Conservation (phyloP, 2,113 vertebrate genomes). For the Pipa parva region DNA sequence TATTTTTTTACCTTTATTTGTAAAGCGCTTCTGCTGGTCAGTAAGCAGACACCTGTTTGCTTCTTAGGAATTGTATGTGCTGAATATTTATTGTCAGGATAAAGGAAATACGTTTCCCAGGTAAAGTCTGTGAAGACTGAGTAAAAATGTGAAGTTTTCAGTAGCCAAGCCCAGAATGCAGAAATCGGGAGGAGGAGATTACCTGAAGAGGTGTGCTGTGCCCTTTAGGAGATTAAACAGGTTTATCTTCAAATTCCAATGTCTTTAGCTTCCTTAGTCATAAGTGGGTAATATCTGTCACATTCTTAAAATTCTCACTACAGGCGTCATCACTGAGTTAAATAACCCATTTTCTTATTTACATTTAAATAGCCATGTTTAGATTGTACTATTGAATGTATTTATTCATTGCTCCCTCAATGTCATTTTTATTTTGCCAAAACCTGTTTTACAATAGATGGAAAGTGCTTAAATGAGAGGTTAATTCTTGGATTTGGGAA, state of each 20-base stretch:
- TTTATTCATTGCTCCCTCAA: not conserved
- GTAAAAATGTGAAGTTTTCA: constrained; percentile 9
- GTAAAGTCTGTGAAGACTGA: not conserved
- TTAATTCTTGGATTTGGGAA: too few relatives aligned
- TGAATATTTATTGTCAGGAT: too few relatives aligned
- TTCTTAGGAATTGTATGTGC: too few relatives aligned
- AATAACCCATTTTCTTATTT: constrained; percentile 16
- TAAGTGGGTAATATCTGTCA: constrained; percentile 23
- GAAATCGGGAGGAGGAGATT: constrained; percentile 15
- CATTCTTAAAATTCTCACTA: constrained; percentile 31
- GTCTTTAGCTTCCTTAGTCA: constrained; percentile 10
- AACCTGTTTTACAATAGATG: constrained; percentile 24
- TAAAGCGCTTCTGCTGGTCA: too few relatives aligned
- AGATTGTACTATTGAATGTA: not conserved
- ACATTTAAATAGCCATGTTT: not conserved
- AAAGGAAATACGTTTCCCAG: too few relatives aligned
- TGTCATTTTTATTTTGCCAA: constrained; percentile 1
- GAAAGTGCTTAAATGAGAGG: too few relatives aligned
- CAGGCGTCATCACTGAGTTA: not conserved
- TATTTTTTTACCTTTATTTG: too few relatives aligned
- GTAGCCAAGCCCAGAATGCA: constrained; percentile 23
- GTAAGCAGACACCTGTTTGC: too few relatives aligned
- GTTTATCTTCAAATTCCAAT: constrained; percentile 32
- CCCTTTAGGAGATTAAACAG: constrained; percentile 38
- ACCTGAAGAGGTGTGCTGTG: constrained; percentile 4